Evolutionary conservation across 2,113 vertebrate genomes (phyloP).

Genomic region (Eublepharis macularius): DNA sequence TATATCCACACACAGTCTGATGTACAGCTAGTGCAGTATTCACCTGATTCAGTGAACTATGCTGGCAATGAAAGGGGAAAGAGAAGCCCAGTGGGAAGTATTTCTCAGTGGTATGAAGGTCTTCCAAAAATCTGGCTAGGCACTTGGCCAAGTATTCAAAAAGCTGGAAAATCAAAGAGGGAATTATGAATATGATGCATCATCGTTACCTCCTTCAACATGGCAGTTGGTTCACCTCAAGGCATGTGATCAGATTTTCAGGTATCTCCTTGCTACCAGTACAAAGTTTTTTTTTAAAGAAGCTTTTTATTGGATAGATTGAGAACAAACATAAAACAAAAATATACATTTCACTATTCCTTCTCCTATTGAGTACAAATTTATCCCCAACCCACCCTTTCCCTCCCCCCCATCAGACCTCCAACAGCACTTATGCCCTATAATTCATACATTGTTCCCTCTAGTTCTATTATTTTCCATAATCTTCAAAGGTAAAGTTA

Average conservation of each 20-base stretch:
- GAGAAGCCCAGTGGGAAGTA: slow-evolving; percentile 81
- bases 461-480: no score
- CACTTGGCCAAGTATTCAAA: slow-evolving; percentile 85
- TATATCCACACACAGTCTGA: not conserved
- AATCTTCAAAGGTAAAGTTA: no score
- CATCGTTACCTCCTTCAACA: not conserved
- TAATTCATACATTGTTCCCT: no score
- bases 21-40: not conserved
- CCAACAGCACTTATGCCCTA: no score
- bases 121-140: slow-evolving; percentile 73
- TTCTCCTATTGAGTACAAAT: no score
- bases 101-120: not conserved
- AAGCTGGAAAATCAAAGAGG: slow-evolving; percentile 70
- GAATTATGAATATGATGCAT: not conserved
- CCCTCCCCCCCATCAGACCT: no score
- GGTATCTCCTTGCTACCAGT: not conserved
- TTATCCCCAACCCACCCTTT: no score
- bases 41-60: slow-evolving; percentile 82
- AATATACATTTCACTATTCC: no score
- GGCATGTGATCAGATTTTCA: rapidly evolving
- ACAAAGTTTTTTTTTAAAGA: no score
- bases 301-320: no score
- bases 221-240: rapidly evolving
- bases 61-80: slow-evolving; percentile 86
- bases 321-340: no score